Base-by-base conservation (phyloP, 1,140 invertebrate species). In the Psilanteris sp. region DNA sequence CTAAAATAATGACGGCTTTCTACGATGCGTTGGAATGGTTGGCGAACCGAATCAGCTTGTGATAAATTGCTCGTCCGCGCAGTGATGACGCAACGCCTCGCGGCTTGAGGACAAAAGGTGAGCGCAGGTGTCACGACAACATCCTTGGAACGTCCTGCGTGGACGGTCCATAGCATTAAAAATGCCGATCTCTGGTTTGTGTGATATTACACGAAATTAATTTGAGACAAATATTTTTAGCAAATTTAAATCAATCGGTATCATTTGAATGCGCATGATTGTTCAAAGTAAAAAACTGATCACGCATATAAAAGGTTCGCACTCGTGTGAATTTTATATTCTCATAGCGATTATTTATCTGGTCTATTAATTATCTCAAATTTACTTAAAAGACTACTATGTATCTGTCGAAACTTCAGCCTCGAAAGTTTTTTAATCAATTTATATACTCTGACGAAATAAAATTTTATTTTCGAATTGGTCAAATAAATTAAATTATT, bases 1-100 rank as follows among this genome's bases (percentile, higher is more conserved):
- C 84, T 85, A 79, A 87, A 88, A 88, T 87, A 86, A 88, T 87
- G 85, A 87, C 78, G 78, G 77, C 77, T 80, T 78, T 84, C 83
- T 79, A 61, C 67, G 64, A 31, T 74, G 67, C 54, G 74, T 67
- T 59, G n/a, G 43, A 22, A 10, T 26, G 61, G 44, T 48, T 48
- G 57, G 57, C 46, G 41, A 55, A 62, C 66, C 43, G 43, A 75
- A 74, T 76, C 41, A 46, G 73, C 52, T 61, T 39, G 71, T 83
- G 81, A 83, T 82, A 82, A 83, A 83, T 83, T 79, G 72, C 54
- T 15, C 16, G 20, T 46, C 29, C 11, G 32, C 50, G 55, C 59
- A 31, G 31, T 29, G 64, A 61, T 79, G 77, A 78, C 74, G 80
- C 77, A 82, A 82, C 72, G 57, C 43, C 2, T 44, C 37, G 62